Base-by-base conservation (phyloP, 1,140 invertebrate species). In the Drosophila carrolli region DNA sequence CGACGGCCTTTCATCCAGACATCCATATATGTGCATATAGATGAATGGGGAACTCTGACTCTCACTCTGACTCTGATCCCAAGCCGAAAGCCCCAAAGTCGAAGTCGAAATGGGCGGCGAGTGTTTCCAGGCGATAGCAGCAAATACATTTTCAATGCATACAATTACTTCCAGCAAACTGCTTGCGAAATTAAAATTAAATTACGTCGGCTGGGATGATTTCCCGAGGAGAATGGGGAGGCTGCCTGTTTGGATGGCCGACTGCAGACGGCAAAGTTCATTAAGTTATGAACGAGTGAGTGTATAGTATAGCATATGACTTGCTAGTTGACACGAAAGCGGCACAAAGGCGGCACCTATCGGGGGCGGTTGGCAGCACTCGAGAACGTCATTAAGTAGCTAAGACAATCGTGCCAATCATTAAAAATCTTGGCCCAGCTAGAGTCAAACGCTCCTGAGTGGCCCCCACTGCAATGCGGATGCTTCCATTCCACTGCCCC, bases 351-450 rank as follows among this genome's bases (percentile, higher is more conserved):
- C 56, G 50, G 23, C 40, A 51, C 61, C 60, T 59, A 76, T 41
- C 59, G 40, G 47, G 40, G 53, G 29, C 44, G 55, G 55, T 56
- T 63, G 54, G 59, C 48, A 54, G 43, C 56, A 75, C 80, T 84
- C 82, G 54, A 75, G 80, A 79, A 76, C 76, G 78, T 89, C 77
- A 84, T 88, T 88, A 88, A 88, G 84, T 88, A 89, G 84, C 84
- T 78, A 80, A 88, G 84, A 88, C 84, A 88, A 88, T 88, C 84
- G 84, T 88, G 84, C 84, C 84, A 88, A 88, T 88, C 84, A 88
- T 88, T 88, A 88, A 88, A 88, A 88, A 88, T 90, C 85, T 89
- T 72, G 50, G 68, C 11, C 59, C 59, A 51, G 57, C 58, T 72
- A 35, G 59, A 78, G 75, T 78, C 75, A 80, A 88, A 83, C 68